Conservation (phyloP, 2,888 invertebrate genomes). For the Muschampia plurimacula region DNA sequence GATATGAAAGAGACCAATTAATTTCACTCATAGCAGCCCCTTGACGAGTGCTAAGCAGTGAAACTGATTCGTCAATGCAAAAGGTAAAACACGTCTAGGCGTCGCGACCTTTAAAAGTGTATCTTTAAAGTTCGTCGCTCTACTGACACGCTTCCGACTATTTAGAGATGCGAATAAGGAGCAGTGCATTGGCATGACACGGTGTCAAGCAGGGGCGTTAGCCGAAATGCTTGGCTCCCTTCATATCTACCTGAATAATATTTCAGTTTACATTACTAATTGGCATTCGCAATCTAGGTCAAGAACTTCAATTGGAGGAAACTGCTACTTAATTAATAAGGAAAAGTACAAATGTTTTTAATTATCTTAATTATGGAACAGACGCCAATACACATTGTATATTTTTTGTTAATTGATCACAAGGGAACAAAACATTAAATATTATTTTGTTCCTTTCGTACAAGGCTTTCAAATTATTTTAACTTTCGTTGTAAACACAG, state of each 20-base stretch:
- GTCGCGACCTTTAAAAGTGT: conserved; percentile 32
- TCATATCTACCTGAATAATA: not conserved
- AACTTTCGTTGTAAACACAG: conserved; percentile 18
- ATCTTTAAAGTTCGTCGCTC: conserved; percentile 29
- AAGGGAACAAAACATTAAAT: not conserved
- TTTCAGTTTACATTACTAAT: conserved; percentile 6
- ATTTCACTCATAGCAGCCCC: not conserved
- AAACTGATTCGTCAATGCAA: conserved; percentile 18
- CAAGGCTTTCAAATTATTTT: not conserved
- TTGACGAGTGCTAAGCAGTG: conserved; percentile 15
- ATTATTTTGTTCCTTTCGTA: not conserved
- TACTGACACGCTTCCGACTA: conserved; percentile 33
- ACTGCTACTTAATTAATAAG: not conserved
- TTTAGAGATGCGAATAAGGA: conserved; percentile 32
- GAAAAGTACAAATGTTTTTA: not conserved
- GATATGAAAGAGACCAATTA: not conserved
- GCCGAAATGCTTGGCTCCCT: not conserved
- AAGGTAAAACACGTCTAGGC: conserved; percentile 21
- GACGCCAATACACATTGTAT: not conserved
- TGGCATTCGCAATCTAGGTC: not conserved
- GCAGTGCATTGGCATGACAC: conserved; percentile 20
- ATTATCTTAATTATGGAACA: not conserved
- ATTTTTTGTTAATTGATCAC: not conserved
- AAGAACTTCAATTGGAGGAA: conserved; percentile 1
- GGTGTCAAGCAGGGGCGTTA: conserved; percentile 8